Percentiles rank a stretch among this genome's conserved stretches.
Conservation (phyloP, 1,140 invertebrate species). For the Listronotus bonariensis region DNA sequence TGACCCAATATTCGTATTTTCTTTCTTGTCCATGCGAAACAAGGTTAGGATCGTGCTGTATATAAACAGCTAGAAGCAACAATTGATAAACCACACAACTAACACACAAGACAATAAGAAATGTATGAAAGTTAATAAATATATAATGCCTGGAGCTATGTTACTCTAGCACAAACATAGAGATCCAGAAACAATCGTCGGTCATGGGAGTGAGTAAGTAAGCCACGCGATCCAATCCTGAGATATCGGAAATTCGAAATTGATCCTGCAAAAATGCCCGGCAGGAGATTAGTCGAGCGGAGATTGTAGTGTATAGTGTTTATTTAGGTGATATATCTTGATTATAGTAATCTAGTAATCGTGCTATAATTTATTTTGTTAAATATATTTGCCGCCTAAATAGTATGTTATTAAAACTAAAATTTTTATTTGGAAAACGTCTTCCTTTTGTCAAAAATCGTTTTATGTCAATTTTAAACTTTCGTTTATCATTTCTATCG, state of each 20-base stretch:
- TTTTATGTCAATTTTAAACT: no score
- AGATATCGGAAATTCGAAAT: constrained; percentile 28
- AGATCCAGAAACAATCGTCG: constrained; percentile 34
- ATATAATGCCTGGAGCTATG: constrained; percentile 11
- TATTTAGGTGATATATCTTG: neutral
- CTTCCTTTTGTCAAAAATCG: no score
- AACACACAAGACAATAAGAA: neutral
- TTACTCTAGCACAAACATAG: constrained; percentile 29
- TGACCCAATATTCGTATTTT: no score
- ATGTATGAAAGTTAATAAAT: constrained; percentile 23
- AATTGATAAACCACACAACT: constrained; percentile 16
- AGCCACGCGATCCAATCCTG: constrained; percentile 30
- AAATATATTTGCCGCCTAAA: no score
- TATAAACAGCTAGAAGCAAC: constrained; percentile 22
- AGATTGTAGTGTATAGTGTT: neutral
- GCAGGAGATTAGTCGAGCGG: neutral
- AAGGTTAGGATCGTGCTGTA: constrained; percentile 15
- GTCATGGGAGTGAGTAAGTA: constrained; percentile 38
- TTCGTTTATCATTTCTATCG: no score
- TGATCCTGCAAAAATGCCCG: constrained; percentile 22
- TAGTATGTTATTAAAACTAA: no score
- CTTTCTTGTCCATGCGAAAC: neutral
- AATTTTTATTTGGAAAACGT: no score
- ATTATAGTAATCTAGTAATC: neutral
- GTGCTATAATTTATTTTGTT: no score